These are phyloP conservation scores for Alosa alosa DNA, from an alignment of 2,113 vertebrate species.

Conservation along the genomic window DNA sequence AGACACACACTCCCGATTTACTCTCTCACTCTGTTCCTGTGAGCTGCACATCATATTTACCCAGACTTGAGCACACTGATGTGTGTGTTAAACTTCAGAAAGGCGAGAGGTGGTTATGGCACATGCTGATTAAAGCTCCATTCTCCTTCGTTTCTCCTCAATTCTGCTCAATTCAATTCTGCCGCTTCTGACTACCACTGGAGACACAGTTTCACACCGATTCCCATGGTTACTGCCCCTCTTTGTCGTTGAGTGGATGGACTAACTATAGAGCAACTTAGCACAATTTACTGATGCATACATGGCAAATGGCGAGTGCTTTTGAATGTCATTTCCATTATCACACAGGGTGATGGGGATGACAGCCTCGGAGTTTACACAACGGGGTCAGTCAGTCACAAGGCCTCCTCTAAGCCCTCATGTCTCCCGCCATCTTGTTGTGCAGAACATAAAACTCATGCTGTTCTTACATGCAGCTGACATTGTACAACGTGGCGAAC, in stretches of 20 bases:
- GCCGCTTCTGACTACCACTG: not conserved
- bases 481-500: not conserved
- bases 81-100: not conserved
- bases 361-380: not conserved
- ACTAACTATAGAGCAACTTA: not conserved
- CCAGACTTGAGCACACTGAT: no score
- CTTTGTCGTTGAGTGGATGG: not conserved
- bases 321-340: conserved; percentile 1
- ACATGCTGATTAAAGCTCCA: not conserved
- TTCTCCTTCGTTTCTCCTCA: not conserved
- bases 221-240: not conserved
- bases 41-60: no score
- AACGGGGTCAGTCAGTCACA: not conserved
- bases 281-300: not conserved
- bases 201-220: not conserved
- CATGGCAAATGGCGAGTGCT: not conserved
- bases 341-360: not conserved
- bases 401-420: not conserved
- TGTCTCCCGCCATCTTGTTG: not conserved
- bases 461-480: not conserved
- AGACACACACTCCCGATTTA: no score
- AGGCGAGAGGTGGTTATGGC: not conserved
- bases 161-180: not conserved
- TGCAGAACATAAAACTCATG: not conserved
- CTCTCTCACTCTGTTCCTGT: no score